Base-by-base conservation (phyloP, 1,140 invertebrate genomes). In the Ceratina japonica region DNA sequence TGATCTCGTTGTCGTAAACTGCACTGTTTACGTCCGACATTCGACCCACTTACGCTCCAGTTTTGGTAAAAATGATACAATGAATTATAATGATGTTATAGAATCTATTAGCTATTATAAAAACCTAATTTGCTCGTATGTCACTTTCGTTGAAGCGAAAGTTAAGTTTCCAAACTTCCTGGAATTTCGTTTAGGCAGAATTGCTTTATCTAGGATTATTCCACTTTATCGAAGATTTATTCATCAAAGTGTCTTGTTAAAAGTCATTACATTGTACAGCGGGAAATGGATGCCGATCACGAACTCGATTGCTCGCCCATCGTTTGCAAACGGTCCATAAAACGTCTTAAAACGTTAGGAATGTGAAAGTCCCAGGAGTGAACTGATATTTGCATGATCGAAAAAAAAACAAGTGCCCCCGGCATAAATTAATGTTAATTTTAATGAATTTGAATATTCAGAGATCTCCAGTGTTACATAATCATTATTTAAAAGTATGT, bases 361-460 rank as follows among this genome's bases (percentile, higher is more conserved):
- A 59, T 59, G 58, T 59, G 58, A 59, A 59, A 59, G 58, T 59
- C 20, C 24, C 58, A 22, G 13, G 8, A 59, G 20, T 22, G 10
- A 59, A 59, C 7, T 24, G 58, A 59, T 22, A 22, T 59, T 59
- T 59, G 20, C 58, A 59, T 22, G 58, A 59, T 59, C 58, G 56
- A 22, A 22, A 59, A 59, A 59, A 59, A 59, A 44, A 44, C 58
- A 24, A 59, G 7, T 22, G 20, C 20, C 13, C 22, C 20, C 0
- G 24, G 18, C 13, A 59, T 22, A 24, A 59, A 10, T 22, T 10
- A 59, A 59, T 22, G 10, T 59, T 59, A 15, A 59, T 12, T 12
- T 59, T 59, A 59, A 59, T 24, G 22, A 4, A 24, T 24, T 59
- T 18, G 18, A 15, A 54, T 54, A n/a, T 12, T 18, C 52, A 16